These are phyloP conservation scores for Apistogramma diplotaenia DNA, from an alignment of 2,113 vertebrate genomes.

Conservation along the genomic window DNA sequence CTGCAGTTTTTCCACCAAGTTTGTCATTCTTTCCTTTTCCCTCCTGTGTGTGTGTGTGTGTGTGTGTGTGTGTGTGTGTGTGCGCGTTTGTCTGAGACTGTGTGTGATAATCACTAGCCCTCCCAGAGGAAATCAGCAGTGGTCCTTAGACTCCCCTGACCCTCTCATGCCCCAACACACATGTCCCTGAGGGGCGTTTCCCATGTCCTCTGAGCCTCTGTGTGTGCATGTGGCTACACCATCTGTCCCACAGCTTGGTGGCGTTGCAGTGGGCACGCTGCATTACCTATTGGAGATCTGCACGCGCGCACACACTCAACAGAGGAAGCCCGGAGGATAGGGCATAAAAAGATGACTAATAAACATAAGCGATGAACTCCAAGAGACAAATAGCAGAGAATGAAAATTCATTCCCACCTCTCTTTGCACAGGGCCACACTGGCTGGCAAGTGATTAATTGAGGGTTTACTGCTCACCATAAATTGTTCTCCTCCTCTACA, in stretches of 20 bases:
- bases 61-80: constrained; percentile 22
- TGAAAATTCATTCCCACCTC: constrained; percentile 93
- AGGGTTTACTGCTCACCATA: constrained; percentile 87
- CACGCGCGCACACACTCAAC: background rate
- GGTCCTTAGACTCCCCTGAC: constrained; percentile 80
- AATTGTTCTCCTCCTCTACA: constrained; percentile 83
- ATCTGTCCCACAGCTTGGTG: constrained; percentile 77
- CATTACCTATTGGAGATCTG: constrained; percentile 35
- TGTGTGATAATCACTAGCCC: constrained; percentile 71
- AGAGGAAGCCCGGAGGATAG: constrained; percentile 67
- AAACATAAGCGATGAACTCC: constrained; percentile 92
- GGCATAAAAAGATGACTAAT: constrained; percentile 84
- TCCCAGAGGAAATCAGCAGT: constrained; percentile 97
- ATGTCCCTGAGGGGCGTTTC: constrained; percentile 79
- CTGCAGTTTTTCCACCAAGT: constrained; percentile 41
- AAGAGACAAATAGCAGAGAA: constrained; percentile 86
- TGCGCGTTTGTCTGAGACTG: too few relatives aligned
- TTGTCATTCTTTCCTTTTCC: constrained; percentile 12
- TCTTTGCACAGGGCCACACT: constrained; percentile 84
- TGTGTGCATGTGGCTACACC: constrained; percentile 32
- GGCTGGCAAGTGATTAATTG: constrained; percentile 89
- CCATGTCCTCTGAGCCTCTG: constrained; percentile 75
- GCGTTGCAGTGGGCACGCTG: constrained; percentile 73
- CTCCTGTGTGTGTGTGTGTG: background rate
- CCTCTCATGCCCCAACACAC: constrained; percentile 76